Evolutionary conservation across 1,140 invertebrate genomes (phyloP), one percentile per base, ranked within the genome.

Genomic region (Octopus bimaculoides): DNA sequence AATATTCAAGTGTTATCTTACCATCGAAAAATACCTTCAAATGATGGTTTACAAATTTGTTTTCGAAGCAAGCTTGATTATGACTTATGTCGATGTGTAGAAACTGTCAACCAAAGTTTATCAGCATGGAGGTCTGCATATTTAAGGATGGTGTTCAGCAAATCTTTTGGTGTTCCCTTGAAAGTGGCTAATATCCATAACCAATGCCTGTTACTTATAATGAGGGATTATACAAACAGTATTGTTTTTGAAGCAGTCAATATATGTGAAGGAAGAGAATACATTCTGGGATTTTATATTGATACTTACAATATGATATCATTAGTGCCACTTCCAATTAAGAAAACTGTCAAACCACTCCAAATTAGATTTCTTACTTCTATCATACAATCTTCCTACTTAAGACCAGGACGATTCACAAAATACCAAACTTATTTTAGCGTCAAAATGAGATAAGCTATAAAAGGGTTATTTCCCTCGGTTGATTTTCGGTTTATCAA

Each of bases 211-310:
- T 53, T 75, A 10, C 74, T 75, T 41, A 17, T 75, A 52, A 53
- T 53, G 74, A 75, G 74, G 41, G 52, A 75, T 41, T 75, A 75
- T 17, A 53, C 26, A 53, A 75, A 75, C 20, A 75, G 74, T 52
- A 53, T 75, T 17, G 26, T 53, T 6, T 75, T 75, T 52, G 74
- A 75, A 53, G 26, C 74, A 6, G 41, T 41, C 74, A 75, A 75
- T 17, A 53, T 53, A 1, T 75, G 74, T 52, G 74, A 75, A 8
- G 74, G 52, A 52, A 52, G 74, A 41, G 41, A 53, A 52, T 75
- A 75, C 52, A 10, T 53, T 0, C 4, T 75, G 26, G 52, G 74
- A 14, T 75, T 75, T 20, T 75, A 7, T 52, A 52, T 53, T 17
- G 52, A 75, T 14, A 75, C 52, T 5, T 52, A 14, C 20, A 75